These are phyloP conservation scores for Suricata suricatta DNA, from an alignment of 2,113 vertebrate genomes.

Conservation along the genomic window DNA sequence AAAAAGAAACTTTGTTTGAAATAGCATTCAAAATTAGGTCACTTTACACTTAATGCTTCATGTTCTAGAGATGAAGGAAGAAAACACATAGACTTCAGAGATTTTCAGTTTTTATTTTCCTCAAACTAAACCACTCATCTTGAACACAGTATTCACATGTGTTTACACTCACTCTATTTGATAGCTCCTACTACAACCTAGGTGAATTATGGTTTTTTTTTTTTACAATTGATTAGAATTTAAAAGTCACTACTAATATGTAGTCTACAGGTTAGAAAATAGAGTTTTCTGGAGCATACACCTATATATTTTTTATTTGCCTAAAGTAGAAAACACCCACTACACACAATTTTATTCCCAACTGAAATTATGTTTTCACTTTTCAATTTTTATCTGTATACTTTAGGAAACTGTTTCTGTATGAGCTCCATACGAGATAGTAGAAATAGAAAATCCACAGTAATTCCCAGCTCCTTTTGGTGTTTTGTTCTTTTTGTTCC, in stretches of 20 bases:
- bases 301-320: not conserved
- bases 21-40: not conserved
- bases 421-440: not conserved
- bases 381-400: conserved; percentile 49
- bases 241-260: conserved; percentile 13
- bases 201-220: not conserved
- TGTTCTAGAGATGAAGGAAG: not conserved
- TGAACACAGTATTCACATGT: not conserved
- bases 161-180: not conserved
- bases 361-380: conserved; percentile 44
- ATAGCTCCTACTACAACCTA: not conserved
- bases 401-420: conserved; percentile 43
- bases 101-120: not conserved
- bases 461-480: not conserved
- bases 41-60: not conserved
- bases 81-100: not conserved
- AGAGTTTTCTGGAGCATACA: not conserved
- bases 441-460: not conserved
- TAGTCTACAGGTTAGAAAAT: conserved; percentile 5
- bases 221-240: conserved; percentile 18
- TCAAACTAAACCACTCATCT: not conserved
- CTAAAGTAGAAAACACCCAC: not conserved
- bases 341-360: not conserved
- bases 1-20: not conserved
- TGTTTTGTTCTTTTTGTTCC: conserved; percentile 51